Base-by-base conservation (phyloP, 2,888 invertebrate species). In the Lasioglossum marginatum region DNA sequence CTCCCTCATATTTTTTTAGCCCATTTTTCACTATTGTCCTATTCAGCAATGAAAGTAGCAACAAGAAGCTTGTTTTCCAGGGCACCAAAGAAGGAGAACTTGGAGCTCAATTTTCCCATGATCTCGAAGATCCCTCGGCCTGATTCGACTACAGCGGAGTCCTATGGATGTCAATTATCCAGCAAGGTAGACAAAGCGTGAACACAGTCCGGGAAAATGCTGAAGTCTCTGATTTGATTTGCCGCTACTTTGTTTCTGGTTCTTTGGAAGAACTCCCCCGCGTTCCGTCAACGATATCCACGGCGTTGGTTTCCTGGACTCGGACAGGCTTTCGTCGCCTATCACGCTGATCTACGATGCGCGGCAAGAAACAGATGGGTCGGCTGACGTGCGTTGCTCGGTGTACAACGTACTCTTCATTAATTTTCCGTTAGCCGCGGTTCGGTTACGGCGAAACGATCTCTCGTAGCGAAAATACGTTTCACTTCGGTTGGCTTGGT, bases 371-470 rank as follows among this genome's bases (percentile, higher is more conserved):
- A 86, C 87, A 87, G 86, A 86, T 87, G 87, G 86, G 85, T 80
- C 80, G 82, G 77, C 77, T 80, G 63, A 52, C 57, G 77, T 37
- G 73, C 63, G 63, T 52, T 52, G 23, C 40, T 82, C 72, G 76
- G 52, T 68, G 68, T 76, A 78, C 83, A 83, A 86, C 83, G 82
- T 79, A 82, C 72, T 87, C 87, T 87, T 86, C 81, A 87, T 87
- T 87, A 87, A 87, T 87, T 87, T 88, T 88, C 87, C 85, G 88
- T 87, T 87, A 85, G 80, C 73, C 75, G 74, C 82, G 79, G 82
- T 81, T 84, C 86, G 86, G 79, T 80, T 79, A 66, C 77, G 76
- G 70, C 82, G 81, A 84, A 77, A 80, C 83, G 77, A 86, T 87
- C 79, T 77, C 77, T 52, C 52, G 34, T 60, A 66, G 77, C 75